A percentile compares a stretch with the other conserved stretches of the same genome.
phyloP scores from a whole-genome alignment of 2,797 vertebrate genomes.

The Buphagus erythrorhynchus region DNA sequence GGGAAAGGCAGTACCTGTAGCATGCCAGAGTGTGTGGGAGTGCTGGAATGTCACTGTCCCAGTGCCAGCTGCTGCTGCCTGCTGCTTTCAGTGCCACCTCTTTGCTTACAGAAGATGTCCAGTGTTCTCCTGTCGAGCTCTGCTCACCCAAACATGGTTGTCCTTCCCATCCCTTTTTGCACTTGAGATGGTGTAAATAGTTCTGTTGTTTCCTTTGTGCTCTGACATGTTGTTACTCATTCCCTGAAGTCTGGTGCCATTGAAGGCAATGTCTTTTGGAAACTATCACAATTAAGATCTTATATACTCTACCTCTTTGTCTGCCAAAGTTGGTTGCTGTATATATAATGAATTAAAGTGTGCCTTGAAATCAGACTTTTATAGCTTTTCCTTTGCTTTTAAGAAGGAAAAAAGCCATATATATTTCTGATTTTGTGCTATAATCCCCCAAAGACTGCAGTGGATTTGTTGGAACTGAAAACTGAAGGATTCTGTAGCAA shows the following conservation, averaged over 20 bases:
- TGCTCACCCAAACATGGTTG: neutral
- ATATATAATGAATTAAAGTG: constrained; percentile 13
- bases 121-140: fast-evolving
- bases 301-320: neutral
- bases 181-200: neutral
- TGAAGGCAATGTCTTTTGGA: neutral
- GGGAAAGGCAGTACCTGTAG: neutral
- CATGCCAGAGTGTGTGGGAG: neutral
- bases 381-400: neutral
- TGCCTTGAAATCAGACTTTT: constrained; percentile 28
- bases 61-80: constrained; percentile 9
- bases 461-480: neutral
- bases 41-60: neutral
- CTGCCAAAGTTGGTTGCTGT: neutral
- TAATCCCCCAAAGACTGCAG: neutral
- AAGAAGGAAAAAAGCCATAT: neutral
- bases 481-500: neutral
- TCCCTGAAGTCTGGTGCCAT: neutral
- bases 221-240: neutral
- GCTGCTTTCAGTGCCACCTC: neutral
- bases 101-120: neutral
- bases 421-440: neutral
- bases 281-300: neutral
- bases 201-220: neutral
- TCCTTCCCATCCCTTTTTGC: fast-evolving